A percentile compares a stretch with the other conserved stretches of the same genome.
Conservation (phyloP, 2,113 vertebrate species). For the human region DNA sequence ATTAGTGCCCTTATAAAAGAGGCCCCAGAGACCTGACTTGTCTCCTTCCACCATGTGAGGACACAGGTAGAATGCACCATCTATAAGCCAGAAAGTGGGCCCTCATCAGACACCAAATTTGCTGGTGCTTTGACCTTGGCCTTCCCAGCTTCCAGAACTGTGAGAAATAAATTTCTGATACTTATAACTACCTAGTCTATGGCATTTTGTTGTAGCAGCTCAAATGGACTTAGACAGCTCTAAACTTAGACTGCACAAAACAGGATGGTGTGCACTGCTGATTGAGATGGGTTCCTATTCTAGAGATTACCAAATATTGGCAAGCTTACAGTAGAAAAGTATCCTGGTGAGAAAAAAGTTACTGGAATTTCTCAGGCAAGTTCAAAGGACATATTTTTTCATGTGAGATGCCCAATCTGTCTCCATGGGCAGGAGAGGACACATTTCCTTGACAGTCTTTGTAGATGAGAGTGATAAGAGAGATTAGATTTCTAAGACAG, state of each 20-base stretch:
- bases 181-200: background rate
- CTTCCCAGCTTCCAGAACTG: background rate
- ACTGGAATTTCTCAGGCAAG: background rate
- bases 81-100: background rate
- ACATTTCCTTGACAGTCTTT: background rate
- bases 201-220: background rate
- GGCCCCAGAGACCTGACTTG: background rate
- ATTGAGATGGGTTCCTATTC: background rate
- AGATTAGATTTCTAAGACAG: background rate
- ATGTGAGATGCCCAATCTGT: background rate
- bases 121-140: background rate
- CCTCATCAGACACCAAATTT: background rate
- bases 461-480: background rate
- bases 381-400: background rate
- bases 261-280: background rate
- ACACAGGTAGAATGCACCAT: background rate
- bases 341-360: background rate
- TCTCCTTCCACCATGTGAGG: background rate
- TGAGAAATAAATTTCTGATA: background rate
- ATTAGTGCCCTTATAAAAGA: background rate
- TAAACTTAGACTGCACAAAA: background rate
- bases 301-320: slow-evolving; percentile 3
- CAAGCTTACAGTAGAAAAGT: background rate
- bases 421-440: background rate
- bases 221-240: background rate